Base-by-base conservation (phyloP, 2,888 invertebrate genomes). In the Meloe dianella region DNA sequence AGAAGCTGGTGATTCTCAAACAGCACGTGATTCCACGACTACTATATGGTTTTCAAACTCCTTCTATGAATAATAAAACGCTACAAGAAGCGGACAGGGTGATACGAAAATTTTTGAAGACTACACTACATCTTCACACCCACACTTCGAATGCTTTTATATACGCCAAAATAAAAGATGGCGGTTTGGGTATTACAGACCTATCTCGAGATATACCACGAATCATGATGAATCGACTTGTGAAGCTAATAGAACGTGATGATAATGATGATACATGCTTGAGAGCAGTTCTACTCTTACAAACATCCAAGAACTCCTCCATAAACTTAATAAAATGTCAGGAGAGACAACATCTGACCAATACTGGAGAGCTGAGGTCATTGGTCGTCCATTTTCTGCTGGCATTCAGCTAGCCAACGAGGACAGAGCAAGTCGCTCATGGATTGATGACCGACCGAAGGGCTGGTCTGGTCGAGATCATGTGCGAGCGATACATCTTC, bases 121-220 rank as follows among this genome's bases (percentile, higher is more conserved):
- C 6, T 0, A 30, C 20, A 14, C 35, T 41, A 1, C 67, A 67
- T 20, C 61, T 67, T 1, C 57, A 64, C 27, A 20, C 14, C 14
- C 64, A 64, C 22, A 64, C 67, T 0, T 35, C 64, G 1, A 59
- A 67, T 24, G 14, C 58, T 0, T 35, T 57, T 12, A 27, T 67
- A 10, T 64, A 67, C 38, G 54, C 41, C 14, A 22, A 38, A 22
- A 51, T 66, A 14, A 20, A 68, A 14, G 77, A 76, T 51, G 78
- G 78, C 4, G 76, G 76, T 0, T 68, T 79, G n/a, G 78, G 78
- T 5, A 58, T 79, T 1, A 59, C 66, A 24, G 66, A 75, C 29
- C 65, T 78, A 27, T 0, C 1, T 5, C 10, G 35, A 1, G 35
- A 35, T 3, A 35, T 35, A 1, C 35, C 35, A 0, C 1, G 35